phyloP scores from a whole-genome alignment of 1,140 invertebrate species.

The Druon quercuslanigerum region DNA sequence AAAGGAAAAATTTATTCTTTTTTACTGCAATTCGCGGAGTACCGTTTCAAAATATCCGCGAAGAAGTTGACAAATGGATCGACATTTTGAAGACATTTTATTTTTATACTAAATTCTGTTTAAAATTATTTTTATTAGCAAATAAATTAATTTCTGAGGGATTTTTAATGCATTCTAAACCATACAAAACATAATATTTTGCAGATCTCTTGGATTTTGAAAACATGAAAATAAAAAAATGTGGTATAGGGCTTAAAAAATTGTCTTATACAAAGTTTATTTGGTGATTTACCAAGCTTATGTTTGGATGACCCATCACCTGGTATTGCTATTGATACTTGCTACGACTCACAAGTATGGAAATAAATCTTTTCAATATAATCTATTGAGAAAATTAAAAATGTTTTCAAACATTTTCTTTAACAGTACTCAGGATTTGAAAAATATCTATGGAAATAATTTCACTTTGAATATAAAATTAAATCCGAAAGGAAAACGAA shows the following conservation, averaged over 20 bases:
- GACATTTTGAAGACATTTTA: slow-evolving; percentile 74
- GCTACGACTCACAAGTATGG: slow-evolving; percentile 73
- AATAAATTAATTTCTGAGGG: too few relatives aligned
- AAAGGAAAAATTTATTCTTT: slow-evolving; percentile 84
- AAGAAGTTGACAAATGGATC: slow-evolving; percentile 76
- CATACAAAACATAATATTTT: slow-evolving; percentile 43
- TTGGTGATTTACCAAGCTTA: slow-evolving; percentile 92
- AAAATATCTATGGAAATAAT: slow-evolving; percentile 80
- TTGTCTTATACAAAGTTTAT: slow-evolving; percentile 67
- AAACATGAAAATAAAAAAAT: slow-evolving; percentile 50
- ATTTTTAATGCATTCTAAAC: slow-evolving; percentile 62
- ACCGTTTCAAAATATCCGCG: slow-evolving; percentile 72
- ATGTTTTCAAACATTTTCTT: too few relatives aligned
- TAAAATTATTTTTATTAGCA: too few relatives aligned
- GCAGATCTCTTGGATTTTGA: slow-evolving; percentile 55
- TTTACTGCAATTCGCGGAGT: slow-evolving; percentile 87
- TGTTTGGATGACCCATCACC: slow-evolving; percentile 92
- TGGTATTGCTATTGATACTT: slow-evolving; percentile 77
- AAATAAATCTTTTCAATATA: slow-evolving; percentile 5
- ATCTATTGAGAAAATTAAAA: slow-evolving; percentile 4
- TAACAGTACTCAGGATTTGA: slow-evolving; percentile 78
- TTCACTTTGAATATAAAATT: slow-evolving; percentile 78
- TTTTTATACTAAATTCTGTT: neutral
- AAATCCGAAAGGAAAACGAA: slow-evolving; percentile 46
- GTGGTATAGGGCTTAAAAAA: slow-evolving; percentile 51